Percentiles rank a stretch among this genome's conserved stretches.
phyloP scores from a whole-genome alignment of 2,113 vertebrate species.

The Plecturocebus donacophilus region DNA sequence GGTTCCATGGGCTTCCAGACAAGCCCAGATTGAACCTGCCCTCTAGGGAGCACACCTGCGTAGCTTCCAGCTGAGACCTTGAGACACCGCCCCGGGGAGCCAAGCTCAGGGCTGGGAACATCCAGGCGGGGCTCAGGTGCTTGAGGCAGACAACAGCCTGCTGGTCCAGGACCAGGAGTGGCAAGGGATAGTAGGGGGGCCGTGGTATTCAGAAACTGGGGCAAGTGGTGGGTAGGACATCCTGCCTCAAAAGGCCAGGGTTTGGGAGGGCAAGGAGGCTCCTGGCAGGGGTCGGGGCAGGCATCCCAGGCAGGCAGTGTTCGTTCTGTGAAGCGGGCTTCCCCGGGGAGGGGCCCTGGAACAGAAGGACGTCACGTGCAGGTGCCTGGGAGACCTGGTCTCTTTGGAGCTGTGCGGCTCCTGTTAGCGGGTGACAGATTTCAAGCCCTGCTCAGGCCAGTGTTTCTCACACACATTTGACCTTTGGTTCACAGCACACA shows the following conservation, averaged over 20 bases:
- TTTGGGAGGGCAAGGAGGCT: not conserved
- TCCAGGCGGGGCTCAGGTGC: not conserved
- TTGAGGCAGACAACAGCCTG: not conserved
- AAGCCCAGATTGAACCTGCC: not conserved
- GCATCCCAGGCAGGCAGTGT: not conserved
- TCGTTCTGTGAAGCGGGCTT: not conserved
- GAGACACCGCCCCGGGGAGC: not conserved
- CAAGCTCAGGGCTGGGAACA: not conserved
- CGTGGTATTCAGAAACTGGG: accelerated
- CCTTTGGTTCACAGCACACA: not conserved
- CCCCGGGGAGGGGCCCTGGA: not conserved
- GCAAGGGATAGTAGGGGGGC: not conserved
- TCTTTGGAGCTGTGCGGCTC: accelerated
- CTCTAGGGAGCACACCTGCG: not conserved
- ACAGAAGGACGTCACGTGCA: not conserved
- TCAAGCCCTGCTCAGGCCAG: not conserved
- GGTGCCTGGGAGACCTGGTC: accelerated
- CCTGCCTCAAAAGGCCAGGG: not conserved
- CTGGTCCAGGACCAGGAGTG: not conserved
- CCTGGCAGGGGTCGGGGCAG: no score
- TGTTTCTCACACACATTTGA: not conserved
- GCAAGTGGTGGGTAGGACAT: not conserved
- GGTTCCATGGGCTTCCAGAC: not conserved
- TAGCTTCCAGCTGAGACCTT: not conserved
- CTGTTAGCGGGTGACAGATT: accelerated